These are phyloP conservation scores for Aepyceros melampus DNA, from an alignment of 2,113 vertebrate genomes.

Conservation along the genomic window DNA sequence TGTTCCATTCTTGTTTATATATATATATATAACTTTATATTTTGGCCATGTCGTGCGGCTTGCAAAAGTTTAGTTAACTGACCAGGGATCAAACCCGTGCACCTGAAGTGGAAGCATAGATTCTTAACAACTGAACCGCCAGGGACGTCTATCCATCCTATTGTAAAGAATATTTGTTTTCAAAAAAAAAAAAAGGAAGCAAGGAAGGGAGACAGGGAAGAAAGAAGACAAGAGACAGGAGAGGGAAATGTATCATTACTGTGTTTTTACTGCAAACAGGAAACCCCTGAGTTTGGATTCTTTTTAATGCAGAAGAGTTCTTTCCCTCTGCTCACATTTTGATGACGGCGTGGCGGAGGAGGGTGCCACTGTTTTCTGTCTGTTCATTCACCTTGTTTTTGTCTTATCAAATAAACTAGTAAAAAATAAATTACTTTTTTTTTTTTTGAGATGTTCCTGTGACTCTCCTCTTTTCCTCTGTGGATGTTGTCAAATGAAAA, in stretches of 20 bases:
- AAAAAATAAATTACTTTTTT: not conserved
- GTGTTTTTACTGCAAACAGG: not conserved
- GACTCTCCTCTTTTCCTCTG: not conserved
- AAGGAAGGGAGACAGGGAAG: not conserved
- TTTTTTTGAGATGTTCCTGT: not conserved
- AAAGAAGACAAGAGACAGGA: not conserved
- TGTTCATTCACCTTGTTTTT: not conserved
- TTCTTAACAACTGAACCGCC: not conserved
- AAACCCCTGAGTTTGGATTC: not conserved
- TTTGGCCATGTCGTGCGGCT: rapidly evolving
- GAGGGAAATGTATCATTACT: rapidly evolving
- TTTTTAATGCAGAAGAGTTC: not conserved
- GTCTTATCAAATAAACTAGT: not conserved
- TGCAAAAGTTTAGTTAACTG: not conserved
- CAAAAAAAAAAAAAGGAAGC: not conserved
- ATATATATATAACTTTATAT: not conserved
- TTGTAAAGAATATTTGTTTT: not conserved
- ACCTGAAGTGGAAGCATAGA: rapidly evolving
- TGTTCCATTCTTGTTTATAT: too few relatives aligned
- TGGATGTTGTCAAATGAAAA: not conserved
- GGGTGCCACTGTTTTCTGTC: not conserved
- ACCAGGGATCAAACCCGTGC: rapidly evolving
- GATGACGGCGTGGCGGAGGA: not conserved
- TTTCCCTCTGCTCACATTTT: not conserved
- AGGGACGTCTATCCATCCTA: not conserved